Base-by-base conservation (phyloP, 2,797 vertebrate genomes). In the Xiphorhynchus erythropygius region DNA sequence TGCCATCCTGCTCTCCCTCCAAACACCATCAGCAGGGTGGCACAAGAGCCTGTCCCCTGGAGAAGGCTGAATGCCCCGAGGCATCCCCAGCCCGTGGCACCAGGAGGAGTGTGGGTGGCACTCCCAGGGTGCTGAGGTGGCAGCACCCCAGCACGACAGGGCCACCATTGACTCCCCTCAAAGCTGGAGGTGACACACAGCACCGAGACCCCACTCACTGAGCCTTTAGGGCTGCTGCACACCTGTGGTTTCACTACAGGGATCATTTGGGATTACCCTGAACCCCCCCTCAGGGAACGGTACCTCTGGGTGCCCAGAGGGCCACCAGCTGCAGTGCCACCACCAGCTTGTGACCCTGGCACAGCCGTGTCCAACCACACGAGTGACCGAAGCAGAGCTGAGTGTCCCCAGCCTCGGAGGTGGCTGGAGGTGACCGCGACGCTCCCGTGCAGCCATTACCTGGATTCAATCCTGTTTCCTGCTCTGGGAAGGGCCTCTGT, bases 301-400 rank as follows among this genome's bases (percentile, higher is more conserved):
- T 57, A 23, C n/a, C 35, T 28, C 50, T 27, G 65, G 23, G n/a
- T n/a, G 37, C 37, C 68, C 52, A 4, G 13, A 30, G 22, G 17
- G 55, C 69, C 32, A 44, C 52, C 35, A 55, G 21, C 79, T 18
- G 30, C 52, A 70, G 67, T 8, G 50, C 41, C 24, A 7, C 9
- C 2, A 68, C 11, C 11, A 47, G 42, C 62, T 6, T 7, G 41
- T 13, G 12, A 76, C n/a, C 41, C 7, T 0, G 0, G 33, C 70
- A 44, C n/a, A 8, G 60, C 55, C 3, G 1, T 1, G 16, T 13
- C 35, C 0, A 2, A 50, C 30, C 52, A n/a, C 1, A 0, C 5
- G 0, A 46, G 33, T 2, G 25, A 67, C 9, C 0, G 0, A 28
- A 85, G 60, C 32, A 65, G 44, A 92, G 49, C 15, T 0, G 0